These are phyloP conservation scores for Chaenocephalus aceratus DNA, from an alignment of 2,113 vertebrate genomes.

Conservation along the genomic window DNA sequence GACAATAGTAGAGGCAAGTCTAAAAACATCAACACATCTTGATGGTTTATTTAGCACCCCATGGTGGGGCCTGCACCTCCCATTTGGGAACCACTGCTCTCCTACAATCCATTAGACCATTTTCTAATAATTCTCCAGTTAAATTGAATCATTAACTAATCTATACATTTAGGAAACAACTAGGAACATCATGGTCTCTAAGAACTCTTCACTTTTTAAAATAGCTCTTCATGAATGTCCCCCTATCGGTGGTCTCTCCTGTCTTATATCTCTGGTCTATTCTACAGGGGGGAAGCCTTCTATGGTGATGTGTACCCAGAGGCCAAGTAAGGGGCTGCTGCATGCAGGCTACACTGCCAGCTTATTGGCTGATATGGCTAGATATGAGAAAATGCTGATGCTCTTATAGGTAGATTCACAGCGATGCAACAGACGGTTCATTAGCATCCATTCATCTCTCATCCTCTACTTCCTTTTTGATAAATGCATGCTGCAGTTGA, in stretches of 20 bases:
- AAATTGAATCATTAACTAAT: neutral
- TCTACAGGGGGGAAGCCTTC: constrained; percentile 78
- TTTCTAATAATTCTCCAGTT: neutral
- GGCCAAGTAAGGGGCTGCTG: constrained; percentile 82
- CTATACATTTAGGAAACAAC: neutral
- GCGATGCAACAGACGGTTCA: constrained; percentile 6
- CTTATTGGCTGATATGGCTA: constrained; percentile 6
- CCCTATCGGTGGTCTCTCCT: constrained; percentile 45
- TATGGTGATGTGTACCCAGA: constrained; percentile 80
- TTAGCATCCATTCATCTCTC: constrained; percentile 37
- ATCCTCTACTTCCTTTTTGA: constrained; percentile 28
- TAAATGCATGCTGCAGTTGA: constrained; percentile 37
- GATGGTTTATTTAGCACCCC: neutral
- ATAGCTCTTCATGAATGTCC: neutral
- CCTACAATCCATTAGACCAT: neutral
- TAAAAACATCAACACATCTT: neutral
- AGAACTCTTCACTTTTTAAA: neutral
- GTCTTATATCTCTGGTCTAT: constrained; percentile 50
- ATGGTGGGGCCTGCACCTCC: neutral
- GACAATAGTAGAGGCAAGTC: no score
- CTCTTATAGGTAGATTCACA: neutral
- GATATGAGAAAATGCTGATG: constrained; percentile 26
- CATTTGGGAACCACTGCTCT: neutral
- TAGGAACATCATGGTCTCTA: neutral
- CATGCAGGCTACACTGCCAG: constrained; percentile 51